Base-by-base conservation (phyloP, 2,113 vertebrate genomes). In the Callorhinus ursinus region DNA sequence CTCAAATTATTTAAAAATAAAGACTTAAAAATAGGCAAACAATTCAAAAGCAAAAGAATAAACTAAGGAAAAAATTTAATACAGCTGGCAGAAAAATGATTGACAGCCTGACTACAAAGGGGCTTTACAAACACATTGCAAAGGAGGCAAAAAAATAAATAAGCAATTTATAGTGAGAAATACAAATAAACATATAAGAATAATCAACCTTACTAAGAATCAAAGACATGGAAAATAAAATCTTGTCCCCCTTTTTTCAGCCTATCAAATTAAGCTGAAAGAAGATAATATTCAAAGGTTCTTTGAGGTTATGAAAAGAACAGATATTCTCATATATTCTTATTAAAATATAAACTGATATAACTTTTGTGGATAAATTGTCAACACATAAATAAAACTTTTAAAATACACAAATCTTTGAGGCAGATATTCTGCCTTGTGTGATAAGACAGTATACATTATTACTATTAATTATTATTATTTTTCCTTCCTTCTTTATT, bases 11-110 rank as follows among this genome's bases (percentile, higher is more conserved):
- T 87, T 51, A 39, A 88, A 96, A 93, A 88, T 49, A 19, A 57
- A 85, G 86, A 79, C 31, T 79, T 88, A 88, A 95, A 87, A 90
- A 57, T 19, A 61, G 90, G 33, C 5, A 59, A 88, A 61, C 5
- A 55, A 69, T 67, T 90, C 18, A 77, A 95, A 92, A 22, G 22
- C 19, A 28, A 80, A 88, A 88, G 36, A 91, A 71, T 1, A 55
- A 90, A 33, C 10, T 67, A 24, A 96, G 19, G 36, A 89, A 92
- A 93, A 90, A 80, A 36, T 83, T 80, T 87, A 71, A 90, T 84
- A 12, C 6, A 63, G 33, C 36, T 94, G 42, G 21, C 53, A 81
- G 59, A 84, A 84, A 96, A 93, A 95, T 46, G 49, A 86, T 67
- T 86, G 28, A 82, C 49, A 88, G 46, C 51, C 57, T 69, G 13